Evolutionary conservation across 2,888 invertebrate genomes (phyloP).

Genomic region (Onthophagus sagittarius): DNA sequence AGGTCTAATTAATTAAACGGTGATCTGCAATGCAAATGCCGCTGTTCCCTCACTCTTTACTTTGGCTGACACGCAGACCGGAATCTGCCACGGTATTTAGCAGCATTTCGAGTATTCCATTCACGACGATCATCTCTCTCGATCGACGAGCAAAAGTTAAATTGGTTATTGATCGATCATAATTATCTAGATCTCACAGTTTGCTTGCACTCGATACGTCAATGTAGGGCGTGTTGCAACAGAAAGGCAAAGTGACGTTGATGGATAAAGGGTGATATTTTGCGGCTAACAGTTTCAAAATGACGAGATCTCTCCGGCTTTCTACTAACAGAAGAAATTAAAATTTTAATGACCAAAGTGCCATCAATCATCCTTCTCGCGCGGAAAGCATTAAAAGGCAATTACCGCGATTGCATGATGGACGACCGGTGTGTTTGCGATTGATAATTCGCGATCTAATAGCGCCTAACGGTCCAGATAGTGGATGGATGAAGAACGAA

Average conservation of each 20-base stretch:
- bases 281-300: background rate
- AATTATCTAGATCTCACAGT: background rate
- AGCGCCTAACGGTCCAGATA: background rate
- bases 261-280: background rate
- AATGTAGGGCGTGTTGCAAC: background rate
- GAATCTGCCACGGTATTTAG: slow-evolving; percentile 9
- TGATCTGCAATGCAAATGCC: slow-evolving; percentile 8
- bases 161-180: background rate
- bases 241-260: background rate
- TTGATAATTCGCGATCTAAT: background rate
- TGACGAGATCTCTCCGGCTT: background rate
- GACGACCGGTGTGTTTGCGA: background rate
- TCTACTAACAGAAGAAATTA: background rate
- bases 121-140: slow-evolving; percentile 5
- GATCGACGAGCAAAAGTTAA: background rate
- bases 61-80: background rate
- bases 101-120: slow-evolving; percentile 5
- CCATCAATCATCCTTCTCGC: background rate
- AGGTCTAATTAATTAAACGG: slow-evolving; percentile 12
- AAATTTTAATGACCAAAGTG: background rate
- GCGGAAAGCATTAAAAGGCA: background rate
- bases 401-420: background rate
- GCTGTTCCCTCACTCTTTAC: background rate
- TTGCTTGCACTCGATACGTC: background rate
- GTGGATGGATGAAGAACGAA: background rate